Evolutionary conservation across 2,797 vertebrate genomes (phyloP).

Genomic region (Gorsachius magnificus): DNA sequence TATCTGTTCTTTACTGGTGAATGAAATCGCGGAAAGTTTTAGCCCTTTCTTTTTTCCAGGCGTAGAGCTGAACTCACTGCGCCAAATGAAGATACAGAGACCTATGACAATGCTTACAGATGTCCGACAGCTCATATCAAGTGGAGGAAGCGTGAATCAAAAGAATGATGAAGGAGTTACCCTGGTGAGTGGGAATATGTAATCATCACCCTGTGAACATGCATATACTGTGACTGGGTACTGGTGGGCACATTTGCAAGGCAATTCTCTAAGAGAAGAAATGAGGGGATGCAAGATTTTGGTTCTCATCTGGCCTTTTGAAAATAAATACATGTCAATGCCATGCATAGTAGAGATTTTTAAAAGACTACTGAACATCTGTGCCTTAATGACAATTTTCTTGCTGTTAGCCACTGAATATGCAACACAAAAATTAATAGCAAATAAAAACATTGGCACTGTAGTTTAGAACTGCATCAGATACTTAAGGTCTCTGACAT

Average conservation of each 20-base stretch:
- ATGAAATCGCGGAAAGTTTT: background rate
- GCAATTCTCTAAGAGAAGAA: background rate
- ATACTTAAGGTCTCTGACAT: background rate
- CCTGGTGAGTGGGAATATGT: conserved; percentile 79
- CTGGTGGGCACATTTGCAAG: background rate
- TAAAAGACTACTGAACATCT: background rate
- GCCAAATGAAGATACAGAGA: conserved; percentile 87
- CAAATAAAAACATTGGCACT: background rate
- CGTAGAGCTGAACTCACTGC: conserved; percentile 84
- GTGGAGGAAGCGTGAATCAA: conserved; percentile 83
- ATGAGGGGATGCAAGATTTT: background rate
- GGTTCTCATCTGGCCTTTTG: background rate
- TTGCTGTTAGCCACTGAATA: background rate
- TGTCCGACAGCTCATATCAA: conserved; percentile 83
- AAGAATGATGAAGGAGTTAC: conserved; percentile 89
- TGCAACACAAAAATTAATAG: background rate
- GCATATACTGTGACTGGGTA: background rate
- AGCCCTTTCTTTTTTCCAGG: conserved; percentile 69
- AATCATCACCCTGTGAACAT: background rate
- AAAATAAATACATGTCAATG: background rate
- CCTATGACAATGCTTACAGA: conserved; percentile 87
- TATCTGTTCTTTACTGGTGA: background rate
- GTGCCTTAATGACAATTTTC: background rate
- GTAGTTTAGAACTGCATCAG: background rate
- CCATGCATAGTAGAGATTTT: background rate